Conservation (phyloP, 1,140 invertebrate species). For the Bemisia tabaci region DNA sequence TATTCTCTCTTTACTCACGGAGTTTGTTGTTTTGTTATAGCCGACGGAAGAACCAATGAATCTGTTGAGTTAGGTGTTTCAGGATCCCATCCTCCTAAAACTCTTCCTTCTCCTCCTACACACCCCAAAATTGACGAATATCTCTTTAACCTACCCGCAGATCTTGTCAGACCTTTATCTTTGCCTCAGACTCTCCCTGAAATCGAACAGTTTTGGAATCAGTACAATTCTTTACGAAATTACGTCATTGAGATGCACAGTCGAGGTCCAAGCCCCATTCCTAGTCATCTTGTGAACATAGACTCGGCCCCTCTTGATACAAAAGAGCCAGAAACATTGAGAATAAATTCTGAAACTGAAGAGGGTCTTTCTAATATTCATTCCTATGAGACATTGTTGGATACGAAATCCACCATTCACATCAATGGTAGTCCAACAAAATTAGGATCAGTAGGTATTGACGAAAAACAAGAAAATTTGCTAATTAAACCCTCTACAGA, state of each 20-base stretch:
- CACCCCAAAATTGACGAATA: background rate
- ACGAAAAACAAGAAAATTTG: too few relatives aligned
- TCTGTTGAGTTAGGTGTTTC: background rate
- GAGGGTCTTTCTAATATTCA: too few relatives aligned
- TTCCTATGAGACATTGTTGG: too few relatives aligned
- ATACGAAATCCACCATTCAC: too few relatives aligned
- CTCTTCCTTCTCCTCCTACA: background rate
- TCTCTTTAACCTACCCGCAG: background rate
- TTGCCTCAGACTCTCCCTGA: background rate
- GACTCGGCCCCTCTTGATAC: too few relatives aligned
- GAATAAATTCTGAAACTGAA: too few relatives aligned
- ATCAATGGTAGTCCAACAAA: too few relatives aligned
- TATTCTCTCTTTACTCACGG: background rate
- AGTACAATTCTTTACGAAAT: background rate
- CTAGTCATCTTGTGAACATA: too few relatives aligned
- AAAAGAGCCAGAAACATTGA: too few relatives aligned
- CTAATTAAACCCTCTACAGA: too few relatives aligned
- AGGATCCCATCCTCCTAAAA: background rate
- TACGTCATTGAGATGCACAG: background rate
- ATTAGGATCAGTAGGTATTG: too few relatives aligned
- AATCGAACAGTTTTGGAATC: background rate
- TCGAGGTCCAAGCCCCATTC: background rate
- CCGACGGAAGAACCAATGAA: background rate
- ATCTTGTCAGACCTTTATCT: background rate
- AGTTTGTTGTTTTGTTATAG: background rate